Base-by-base conservation (phyloP, 2,113 vertebrate genomes). In the Poeciliopsis turrubarensis region DNA sequence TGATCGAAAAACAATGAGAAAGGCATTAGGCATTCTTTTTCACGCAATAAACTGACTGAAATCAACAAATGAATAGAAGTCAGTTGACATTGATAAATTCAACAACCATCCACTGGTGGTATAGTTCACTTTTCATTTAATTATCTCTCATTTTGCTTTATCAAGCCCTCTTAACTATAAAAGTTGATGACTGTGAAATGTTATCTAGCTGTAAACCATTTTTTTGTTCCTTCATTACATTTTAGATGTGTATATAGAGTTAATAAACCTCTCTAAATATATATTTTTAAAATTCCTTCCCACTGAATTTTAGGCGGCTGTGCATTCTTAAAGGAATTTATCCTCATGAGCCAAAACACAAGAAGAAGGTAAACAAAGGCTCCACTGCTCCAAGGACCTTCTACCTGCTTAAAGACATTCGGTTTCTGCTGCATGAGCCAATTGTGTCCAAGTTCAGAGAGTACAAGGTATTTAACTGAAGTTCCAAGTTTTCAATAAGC, bases 261-360 rank as follows among this genome's bases (percentile, higher is more conserved):
- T 57, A n/a, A n/a, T 17, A 57, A 57, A 9, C 19, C 51, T 54
- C 8, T 57, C 25, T n/a, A 25, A 7, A 57, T 19, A n/a, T 9
- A 26, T 14, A 17, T 19, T 39, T 27, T 11, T 60, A 44, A 37
- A 37, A 11, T 37, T 37, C 34, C 10, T 73, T 3, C 9, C 76
- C 39, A 65, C 8, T 7, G 27, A 26, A 89, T 86, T 72, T n/a
- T 77, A 98, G 98, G 81, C 96, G 98, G 0, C 92, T 99, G 22
- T 99, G 98, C 86, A 99, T 99, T 81, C 92, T 99, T 26, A 99
- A 99, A 81, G 97, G 98, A 11, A 97, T 99, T 86, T 99, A 99
- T 85, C 98, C 98, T 12, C 98, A 98, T 0, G 98, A 99, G 65
- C 98, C 97, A 79, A 98, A 96, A 79, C 96, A 99, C 92, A 99